phyloP scores from a whole-genome alignment of 2,797 vertebrate species.

The Coluber constrictor region DNA sequence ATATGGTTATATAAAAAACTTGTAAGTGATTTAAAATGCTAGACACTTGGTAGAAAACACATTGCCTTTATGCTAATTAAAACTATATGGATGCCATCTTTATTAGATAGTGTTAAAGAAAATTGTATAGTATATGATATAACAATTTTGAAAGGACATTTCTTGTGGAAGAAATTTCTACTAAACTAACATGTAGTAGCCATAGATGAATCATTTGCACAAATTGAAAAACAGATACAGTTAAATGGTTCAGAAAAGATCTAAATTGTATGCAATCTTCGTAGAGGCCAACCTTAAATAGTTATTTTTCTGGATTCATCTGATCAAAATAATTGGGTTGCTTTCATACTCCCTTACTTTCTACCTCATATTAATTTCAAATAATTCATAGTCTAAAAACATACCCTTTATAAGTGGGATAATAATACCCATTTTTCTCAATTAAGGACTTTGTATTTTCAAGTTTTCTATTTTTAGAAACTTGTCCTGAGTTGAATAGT shows the following conservation, averaged over 20 bases:
- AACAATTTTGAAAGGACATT: neutral
- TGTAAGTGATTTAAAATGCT: neutral
- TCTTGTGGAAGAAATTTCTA: neutral
- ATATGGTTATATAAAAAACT: neutral
- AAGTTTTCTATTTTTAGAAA: conserved; percentile 10
- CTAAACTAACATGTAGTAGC: neutral
- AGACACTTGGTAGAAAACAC: neutral
- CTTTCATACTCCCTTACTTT: neutral
- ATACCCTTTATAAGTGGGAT: neutral
- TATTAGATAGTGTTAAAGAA: neutral
- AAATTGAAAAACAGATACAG: neutral
- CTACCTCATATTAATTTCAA: neutral
- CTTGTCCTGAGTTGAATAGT: neutral
- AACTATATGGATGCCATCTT: neutral
- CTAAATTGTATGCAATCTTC: neutral
- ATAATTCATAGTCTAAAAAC: neutral
- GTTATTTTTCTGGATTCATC: neutral
- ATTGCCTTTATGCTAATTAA: neutral
- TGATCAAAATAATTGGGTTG: neutral
- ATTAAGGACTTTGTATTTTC: neutral
- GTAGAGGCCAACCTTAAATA: neutral
- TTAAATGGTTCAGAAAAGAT: neutral
- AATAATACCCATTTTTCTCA: conserved; percentile 5
- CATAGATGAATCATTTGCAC: neutral
- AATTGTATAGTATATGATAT: neutral